phyloP scores from a whole-genome alignment of 2,888 invertebrate species.

The Entomobrya multifasciata region DNA sequence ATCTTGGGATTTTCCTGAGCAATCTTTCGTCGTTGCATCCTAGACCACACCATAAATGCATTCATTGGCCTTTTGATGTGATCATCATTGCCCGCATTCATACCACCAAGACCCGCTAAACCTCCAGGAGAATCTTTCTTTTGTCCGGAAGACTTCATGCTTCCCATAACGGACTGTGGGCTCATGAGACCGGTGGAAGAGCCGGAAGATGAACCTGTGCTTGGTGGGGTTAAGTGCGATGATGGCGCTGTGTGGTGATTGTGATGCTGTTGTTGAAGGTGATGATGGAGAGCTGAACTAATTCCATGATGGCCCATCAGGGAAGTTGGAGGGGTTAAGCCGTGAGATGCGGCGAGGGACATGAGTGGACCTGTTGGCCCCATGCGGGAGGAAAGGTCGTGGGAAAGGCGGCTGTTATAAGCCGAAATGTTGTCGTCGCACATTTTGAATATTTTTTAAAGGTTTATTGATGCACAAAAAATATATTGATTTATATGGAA shows the following conservation, averaged over 20 bases:
- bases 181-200: constrained; percentile 79
- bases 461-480: background rate
- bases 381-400: constrained; percentile 77
- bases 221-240: constrained; percentile 79
- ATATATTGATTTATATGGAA: background rate
- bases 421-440: constrained; percentile 78
- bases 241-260: constrained; percentile 72
- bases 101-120: constrained; percentile 68
- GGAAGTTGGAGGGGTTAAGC: constrained; percentile 76
- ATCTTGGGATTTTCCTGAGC: constrained; percentile 98
- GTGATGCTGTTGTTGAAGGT: constrained; percentile 76
- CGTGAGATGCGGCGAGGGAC: constrained; percentile 77
- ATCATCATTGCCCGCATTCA: constrained; percentile 66
- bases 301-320: constrained; percentile 77
- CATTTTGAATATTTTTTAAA: constrained; percentile 66
- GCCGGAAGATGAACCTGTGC: constrained; percentile 77
- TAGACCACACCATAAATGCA: constrained; percentile 96
- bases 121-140: constrained; percentile 72
- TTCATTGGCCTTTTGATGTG: constrained; percentile 99
- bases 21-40: constrained; percentile 90
- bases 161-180: constrained; percentile 74
- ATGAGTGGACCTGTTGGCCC: constrained; percentile 76
- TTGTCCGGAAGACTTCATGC: constrained; percentile 68
- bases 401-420: constrained; percentile 78
- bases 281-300: constrained; percentile 77